Evolutionary conservation across 2,888 invertebrate species (phyloP).

Genomic region (Macrosoma leucophasiata): DNA sequence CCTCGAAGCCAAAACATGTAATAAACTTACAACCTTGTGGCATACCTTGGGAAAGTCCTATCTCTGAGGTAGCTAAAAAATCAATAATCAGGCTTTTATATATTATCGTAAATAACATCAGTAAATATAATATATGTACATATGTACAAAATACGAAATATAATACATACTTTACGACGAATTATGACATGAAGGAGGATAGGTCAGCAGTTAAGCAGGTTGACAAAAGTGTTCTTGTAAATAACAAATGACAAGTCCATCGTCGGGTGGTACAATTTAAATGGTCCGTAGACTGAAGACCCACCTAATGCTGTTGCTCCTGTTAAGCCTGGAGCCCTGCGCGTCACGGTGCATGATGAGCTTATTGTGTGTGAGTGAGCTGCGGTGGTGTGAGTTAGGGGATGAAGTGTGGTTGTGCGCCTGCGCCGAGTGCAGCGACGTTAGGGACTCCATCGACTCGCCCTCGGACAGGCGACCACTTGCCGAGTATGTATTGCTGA

Average conservation of each 20-base stretch:
- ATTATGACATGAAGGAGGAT: conserved; percentile 7
- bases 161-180: too few species aligned
- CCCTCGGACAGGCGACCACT: conserved; percentile 90
- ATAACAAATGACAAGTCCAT: conserved; percentile 11
- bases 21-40: conserved; percentile 47
- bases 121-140: conserved; percentile 26
- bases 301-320: conserved; percentile 95
- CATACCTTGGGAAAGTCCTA: conserved; percentile 95
- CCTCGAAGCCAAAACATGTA: conserved; percentile 59
- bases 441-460: conserved; percentile 89
- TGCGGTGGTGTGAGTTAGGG: conserved; percentile 79
- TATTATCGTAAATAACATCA: too few species aligned
- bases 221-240: conserved; percentile 6
- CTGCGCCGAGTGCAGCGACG: conserved; percentile 87
- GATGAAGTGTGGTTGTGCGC: conserved; percentile 82
- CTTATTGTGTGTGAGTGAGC: conserved; percentile 79
- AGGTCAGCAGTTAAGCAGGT: conserved; percentile 11
- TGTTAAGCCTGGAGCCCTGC: conserved; percentile 81
- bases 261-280: conserved; percentile 7
- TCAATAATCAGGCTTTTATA: conserved; percentile 42
- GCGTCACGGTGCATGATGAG: conserved; percentile 76
- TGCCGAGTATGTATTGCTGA: conserved; percentile 82
- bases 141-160: too few species aligned
- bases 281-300: conserved; percentile 31
- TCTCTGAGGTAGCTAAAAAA: conserved; percentile 90